Evolutionary conservation across 2,113 vertebrate genomes (phyloP).

Genomic region (Psettodes erumei): DNA sequence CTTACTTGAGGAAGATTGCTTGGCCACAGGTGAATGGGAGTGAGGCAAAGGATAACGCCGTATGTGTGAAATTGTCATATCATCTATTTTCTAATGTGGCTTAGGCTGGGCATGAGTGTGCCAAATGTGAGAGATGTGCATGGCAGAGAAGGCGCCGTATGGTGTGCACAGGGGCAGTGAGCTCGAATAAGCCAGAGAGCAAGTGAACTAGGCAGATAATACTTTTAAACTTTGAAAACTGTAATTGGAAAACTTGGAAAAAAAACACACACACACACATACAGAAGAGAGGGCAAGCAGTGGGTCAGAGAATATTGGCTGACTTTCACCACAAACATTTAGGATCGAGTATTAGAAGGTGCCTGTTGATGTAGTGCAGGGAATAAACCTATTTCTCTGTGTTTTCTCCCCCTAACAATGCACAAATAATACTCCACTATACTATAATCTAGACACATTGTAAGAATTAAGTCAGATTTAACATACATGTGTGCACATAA

Average conservation of each 20-base stretch:
- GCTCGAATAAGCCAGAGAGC: slow-evolving; percentile 68
- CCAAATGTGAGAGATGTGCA: slow-evolving; percentile 57
- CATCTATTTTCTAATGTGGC: slow-evolving; percentile 73
- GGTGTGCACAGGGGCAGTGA: slow-evolving; percentile 44
- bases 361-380: slow-evolving; percentile 27
- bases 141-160: slow-evolving; percentile 20
- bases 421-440: neutral
- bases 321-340: slow-evolving; percentile 26
- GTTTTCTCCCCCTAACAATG: neutral
- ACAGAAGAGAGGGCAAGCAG: slow-evolving; percentile 35
- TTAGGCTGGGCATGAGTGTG: slow-evolving; percentile 58
- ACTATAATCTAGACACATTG: neutral
- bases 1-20: slow-evolving; percentile 79
- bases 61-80: slow-evolving; percentile 75
- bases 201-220: slow-evolving; percentile 71
- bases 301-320: slow-evolving; percentile 49
- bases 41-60: slow-evolving; percentile 71
- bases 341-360: neutral
- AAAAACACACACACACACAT: slow-evolving; percentile 42
- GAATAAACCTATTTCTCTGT: neutral
- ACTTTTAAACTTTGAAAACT: slow-evolving; percentile 71
- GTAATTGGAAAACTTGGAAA: slow-evolving; percentile 72
- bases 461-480: neutral
- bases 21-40: slow-evolving; percentile 78
- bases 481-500: neutral